Conservation (phyloP, 2,113 vertebrate genomes). For the Rhinichthys klamathensis region DNA sequence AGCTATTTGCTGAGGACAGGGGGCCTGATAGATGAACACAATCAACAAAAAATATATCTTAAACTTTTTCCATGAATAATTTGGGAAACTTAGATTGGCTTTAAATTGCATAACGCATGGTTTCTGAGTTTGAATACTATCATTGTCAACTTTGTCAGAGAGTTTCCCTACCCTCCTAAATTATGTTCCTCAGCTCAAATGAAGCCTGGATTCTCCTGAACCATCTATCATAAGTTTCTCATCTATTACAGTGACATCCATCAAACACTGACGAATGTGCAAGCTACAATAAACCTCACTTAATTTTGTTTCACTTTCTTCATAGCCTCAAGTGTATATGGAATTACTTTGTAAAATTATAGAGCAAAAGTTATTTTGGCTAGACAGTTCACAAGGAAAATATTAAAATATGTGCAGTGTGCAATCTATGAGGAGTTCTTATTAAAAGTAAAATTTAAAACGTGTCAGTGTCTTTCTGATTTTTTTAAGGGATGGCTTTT, state of each 20-base stretch:
- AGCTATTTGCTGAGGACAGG: constrained; percentile 16
- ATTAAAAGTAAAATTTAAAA: constrained; percentile 12
- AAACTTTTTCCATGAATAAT: constrained; percentile 19
- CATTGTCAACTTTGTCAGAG: constrained; percentile 19
- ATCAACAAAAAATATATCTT: constrained; percentile 19
- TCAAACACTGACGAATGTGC: constrained; percentile 19
- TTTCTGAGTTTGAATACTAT: constrained; percentile 15
- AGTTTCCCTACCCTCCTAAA: constrained; percentile 17
- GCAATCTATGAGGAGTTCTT: not conserved
- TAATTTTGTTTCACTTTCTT: constrained; percentile 21
- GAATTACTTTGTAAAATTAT: constrained; percentile 30
- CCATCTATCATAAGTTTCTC: constrained; percentile 37
- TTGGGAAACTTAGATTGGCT: constrained; percentile 41
- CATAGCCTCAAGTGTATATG: constrained; percentile 8
- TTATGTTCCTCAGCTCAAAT: constrained; percentile 30
- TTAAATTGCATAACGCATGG: constrained; percentile 20
- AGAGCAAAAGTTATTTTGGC: not conserved
- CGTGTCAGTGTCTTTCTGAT: not conserved
- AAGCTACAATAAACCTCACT: constrained; percentile 12
- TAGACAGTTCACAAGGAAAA: not conserved
- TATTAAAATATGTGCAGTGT: not conserved
- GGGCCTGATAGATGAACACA: constrained; percentile 24
- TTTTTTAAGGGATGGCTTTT: no score
- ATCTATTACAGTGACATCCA: constrained; percentile 35
- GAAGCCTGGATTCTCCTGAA: constrained; percentile 16